Percentiles rank a stretch among this genome's conserved stretches.
Conservation (phyloP, 2,797 vertebrate genomes). For the Anabacerthia variegaticeps region DNA sequence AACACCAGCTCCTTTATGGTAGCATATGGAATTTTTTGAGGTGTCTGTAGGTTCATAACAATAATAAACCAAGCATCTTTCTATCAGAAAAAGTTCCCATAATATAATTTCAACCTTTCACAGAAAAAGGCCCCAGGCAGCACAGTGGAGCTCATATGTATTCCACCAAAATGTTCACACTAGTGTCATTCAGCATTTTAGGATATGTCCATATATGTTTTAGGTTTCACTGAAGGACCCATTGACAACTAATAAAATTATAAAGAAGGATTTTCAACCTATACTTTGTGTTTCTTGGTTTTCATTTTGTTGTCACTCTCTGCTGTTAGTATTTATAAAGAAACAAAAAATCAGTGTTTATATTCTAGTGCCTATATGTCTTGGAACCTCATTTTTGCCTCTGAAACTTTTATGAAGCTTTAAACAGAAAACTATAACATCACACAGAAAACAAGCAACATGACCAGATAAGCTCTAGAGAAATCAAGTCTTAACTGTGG, state of each 20-base stretch:
- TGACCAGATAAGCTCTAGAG: neutral
- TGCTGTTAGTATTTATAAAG: neutral
- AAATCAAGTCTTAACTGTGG: conserved; percentile 20
- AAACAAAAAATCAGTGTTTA: neutral
- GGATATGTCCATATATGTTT: neutral
- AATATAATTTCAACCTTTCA: neutral
- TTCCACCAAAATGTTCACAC: neutral
- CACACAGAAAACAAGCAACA: neutral
- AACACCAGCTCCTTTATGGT: conserved; percentile 54
- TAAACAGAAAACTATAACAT: neutral
- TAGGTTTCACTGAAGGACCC: neutral
- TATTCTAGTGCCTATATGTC: neutral
- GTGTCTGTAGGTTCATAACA: neutral
- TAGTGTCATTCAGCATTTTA: neutral
- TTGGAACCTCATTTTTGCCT: neutral
- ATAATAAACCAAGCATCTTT: neutral
- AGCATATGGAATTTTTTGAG: conserved; percentile 27
- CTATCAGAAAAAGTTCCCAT: neutral
- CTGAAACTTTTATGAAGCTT: neutral
- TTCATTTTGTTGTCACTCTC: neutral
- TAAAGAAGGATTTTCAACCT: neutral
- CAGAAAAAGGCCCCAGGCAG: neutral
- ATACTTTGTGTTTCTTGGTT: neutral
- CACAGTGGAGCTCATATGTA: neutral
- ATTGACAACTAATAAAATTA: neutral